Percentiles rank a stretch among this genome's conserved stretches.
Evolutionary conservation across 92 coral and sea anemone species (phyloP).

Genomic region (Epizoanthus ramosus): DNA sequence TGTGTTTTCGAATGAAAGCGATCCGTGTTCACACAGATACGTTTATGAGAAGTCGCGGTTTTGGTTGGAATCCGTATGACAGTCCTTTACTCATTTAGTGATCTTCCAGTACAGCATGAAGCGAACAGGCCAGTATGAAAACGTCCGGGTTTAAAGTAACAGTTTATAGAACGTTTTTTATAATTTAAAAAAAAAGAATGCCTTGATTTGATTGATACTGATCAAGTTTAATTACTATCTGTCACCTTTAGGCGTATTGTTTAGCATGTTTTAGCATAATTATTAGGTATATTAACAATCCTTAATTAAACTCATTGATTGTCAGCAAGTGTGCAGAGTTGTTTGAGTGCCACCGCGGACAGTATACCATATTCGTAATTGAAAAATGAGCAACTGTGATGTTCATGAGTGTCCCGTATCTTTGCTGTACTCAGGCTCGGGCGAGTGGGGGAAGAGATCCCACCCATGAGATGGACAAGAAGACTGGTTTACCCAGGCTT

Average conservation of each 20-base stretch:
- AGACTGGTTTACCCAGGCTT: slow-evolving; percentile 19
- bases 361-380: neutral
- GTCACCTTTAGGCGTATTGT: neutral
- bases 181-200: neutral
- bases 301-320: slow-evolving; percentile 12
- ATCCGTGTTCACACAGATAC: no score
- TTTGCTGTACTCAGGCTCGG: slow-evolving; percentile 11
- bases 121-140: neutral
- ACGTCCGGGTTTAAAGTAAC: neutral
- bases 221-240: neutral
- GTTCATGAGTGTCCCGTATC: neutral
- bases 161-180: neutral
- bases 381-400: neutral
- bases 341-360: neutral
- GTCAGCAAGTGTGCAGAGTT: neutral
- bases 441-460: slow-evolving; percentile 32
- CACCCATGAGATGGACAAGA: slow-evolving; percentile 14
- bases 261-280: slow-evolving; percentile 20
- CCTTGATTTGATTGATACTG: slow-evolving; percentile 20
- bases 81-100: neutral
- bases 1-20: no score
- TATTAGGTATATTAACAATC: neutral
- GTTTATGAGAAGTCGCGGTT: no score
- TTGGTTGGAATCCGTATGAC: no score
- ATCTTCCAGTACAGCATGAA: neutral